A percentile compares a stretch with the other conserved stretches of the same genome.
Evolutionary conservation across 1,140 invertebrate genomes (phyloP).

Genomic region (Lethrus apterus): DNA sequence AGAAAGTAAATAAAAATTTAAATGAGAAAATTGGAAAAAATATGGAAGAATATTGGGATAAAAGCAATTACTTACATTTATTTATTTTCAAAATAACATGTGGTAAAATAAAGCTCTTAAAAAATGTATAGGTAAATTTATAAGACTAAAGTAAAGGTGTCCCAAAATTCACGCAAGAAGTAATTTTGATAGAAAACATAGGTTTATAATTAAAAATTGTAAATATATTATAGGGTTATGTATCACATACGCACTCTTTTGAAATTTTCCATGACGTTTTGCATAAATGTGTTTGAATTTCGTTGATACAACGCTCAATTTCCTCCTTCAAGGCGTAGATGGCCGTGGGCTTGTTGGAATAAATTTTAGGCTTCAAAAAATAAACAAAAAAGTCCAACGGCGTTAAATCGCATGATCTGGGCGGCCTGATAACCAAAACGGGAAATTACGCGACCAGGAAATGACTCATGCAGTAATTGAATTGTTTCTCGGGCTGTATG

Average conservation of each 20-base stretch:
- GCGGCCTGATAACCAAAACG: constrained; percentile 23
- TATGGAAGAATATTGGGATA: no score
- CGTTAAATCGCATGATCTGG: constrained; percentile 27
- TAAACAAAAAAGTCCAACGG: constrained; percentile 23
- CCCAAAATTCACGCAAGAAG: no score
- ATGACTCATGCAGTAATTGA: constrained; percentile 26
- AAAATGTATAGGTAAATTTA: no score
- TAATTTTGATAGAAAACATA: no score
- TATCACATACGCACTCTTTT: constrained; percentile 9
- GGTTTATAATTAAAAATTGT: no score
- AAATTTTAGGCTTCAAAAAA: constrained; percentile 23
- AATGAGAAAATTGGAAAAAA: no score
- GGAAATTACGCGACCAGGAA: constrained; percentile 25
- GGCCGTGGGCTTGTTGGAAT: constrained; percentile 25
- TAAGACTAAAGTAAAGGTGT: no score
- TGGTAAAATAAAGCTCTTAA: no score
- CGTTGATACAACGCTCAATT: constrained; percentile 25
- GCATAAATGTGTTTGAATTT: constrained; percentile 28
- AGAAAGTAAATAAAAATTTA: no score
- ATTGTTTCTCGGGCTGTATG: constrained; percentile 26
- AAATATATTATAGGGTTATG: no score
- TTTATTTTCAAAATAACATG: no score
- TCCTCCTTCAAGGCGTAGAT: constrained; percentile 23
- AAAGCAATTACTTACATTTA: no score
- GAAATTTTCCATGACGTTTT: constrained; percentile 12